A percentile compares a stretch with the other conserved stretches of the same genome.
phyloP scores from a whole-genome alignment of 1,140 invertebrate genomes.

The Cephus cinctus region DNA sequence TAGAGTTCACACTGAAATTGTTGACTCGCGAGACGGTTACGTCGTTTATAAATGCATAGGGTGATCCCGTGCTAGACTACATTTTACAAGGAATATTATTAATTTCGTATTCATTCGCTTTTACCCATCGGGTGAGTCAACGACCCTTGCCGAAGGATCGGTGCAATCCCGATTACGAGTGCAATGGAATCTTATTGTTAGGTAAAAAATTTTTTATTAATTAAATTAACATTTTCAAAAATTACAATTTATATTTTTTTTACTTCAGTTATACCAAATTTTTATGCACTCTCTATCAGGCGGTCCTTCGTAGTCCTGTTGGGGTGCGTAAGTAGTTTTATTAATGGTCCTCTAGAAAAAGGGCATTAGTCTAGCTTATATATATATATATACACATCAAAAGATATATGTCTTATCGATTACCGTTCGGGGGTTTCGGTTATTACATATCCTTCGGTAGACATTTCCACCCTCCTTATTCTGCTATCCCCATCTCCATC shows the following conservation, averaged over 20 bases:
- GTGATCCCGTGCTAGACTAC: slow-evolving; percentile 19
- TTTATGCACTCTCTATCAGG: too few species aligned
- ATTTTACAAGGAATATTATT: slow-evolving; percentile 29
- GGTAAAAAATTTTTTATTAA: too few species aligned
- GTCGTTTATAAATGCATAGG: slow-evolving; percentile 27
- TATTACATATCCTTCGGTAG: slow-evolving; percentile 38
- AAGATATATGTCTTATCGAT: slow-evolving; percentile 49
- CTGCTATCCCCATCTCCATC: background rate
- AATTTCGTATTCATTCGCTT: slow-evolving; percentile 34
- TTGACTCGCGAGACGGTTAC: too few species aligned
- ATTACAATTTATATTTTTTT: background rate
- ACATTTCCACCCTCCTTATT: slow-evolving; percentile 8
- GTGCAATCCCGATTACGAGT: too few species aligned
- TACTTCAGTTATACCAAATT: background rate
- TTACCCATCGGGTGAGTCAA: too few species aligned
- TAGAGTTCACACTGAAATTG: too few species aligned
- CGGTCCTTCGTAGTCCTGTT: too few species aligned
- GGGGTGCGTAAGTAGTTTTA: slow-evolving; percentile 31
- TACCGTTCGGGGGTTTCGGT: slow-evolving; percentile 46
- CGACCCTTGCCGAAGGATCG: too few species aligned
- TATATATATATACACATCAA: slow-evolving; percentile 44
- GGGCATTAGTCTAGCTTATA: slow-evolving; percentile 28
- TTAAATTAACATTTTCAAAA: too few species aligned
- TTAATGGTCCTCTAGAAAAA: slow-evolving; percentile 34
- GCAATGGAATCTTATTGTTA: too few species aligned